These are phyloP conservation scores for Porites lutea DNA, from an alignment of 64 coral and sea anemone species.

Conservation along the genomic window DNA sequence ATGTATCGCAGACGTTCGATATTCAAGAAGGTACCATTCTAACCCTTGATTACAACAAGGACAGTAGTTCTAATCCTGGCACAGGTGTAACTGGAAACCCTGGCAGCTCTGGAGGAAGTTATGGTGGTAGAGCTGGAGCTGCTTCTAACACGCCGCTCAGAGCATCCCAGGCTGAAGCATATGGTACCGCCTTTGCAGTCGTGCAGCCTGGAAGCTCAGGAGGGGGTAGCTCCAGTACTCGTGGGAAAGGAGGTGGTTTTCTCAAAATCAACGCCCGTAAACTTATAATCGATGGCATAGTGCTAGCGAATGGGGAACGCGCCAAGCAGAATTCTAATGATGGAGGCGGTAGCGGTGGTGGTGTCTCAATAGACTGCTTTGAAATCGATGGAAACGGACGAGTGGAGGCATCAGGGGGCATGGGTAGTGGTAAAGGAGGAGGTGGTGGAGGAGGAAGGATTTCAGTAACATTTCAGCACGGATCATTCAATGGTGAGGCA, in stretches of 20 bases:
- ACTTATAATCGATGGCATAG: constrained; percentile 71
- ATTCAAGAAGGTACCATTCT: constrained; percentile 67
- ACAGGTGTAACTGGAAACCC: constrained; percentile 32
- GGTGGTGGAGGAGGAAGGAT: constrained; percentile 83
- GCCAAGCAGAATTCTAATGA: constrained; percentile 72
- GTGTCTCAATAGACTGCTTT: constrained; percentile 66
- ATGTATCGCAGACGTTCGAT: constrained; percentile 81
- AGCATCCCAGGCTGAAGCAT: constrained; percentile 54
- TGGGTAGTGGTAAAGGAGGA: constrained; percentile 72
- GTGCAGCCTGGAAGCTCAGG: constrained; percentile 68
- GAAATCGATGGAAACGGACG: constrained; percentile 79
- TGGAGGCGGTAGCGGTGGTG: constrained; percentile 92
- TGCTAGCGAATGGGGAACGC: constrained; percentile 63
- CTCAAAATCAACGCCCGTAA: constrained; percentile 78
- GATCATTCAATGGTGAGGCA: constrained; percentile 51
- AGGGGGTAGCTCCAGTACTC: constrained; percentile 56
- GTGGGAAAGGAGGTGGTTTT: constrained; percentile 79
- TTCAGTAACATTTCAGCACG: constrained; percentile 64
- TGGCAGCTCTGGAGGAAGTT: constrained; percentile 82
- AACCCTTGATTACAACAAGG: constrained; percentile 75
- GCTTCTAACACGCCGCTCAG: constrained; percentile 66
- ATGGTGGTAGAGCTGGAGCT: constrained; percentile 80
- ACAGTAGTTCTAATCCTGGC: constrained; percentile 49
- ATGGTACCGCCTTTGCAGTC: constrained; percentile 61
- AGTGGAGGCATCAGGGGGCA: constrained; percentile 70